Evolutionary conservation across 64 coral and sea anemone genomes (phyloP).

Genomic region (Pachyseris speciosa): DNA sequence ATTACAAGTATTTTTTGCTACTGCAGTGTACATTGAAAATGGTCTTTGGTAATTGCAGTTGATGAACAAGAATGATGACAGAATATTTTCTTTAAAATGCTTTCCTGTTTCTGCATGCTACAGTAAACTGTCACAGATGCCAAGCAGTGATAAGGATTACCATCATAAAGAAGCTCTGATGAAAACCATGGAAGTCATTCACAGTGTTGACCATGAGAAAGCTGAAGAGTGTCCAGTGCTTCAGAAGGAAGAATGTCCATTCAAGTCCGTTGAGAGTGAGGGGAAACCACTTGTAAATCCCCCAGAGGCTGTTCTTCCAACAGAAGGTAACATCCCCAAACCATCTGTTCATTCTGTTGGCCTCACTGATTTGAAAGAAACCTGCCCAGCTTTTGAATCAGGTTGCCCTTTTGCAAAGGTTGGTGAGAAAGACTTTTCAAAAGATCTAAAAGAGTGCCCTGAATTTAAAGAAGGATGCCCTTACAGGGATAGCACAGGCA

Average conservation of each 20-base stretch:
- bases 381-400: conserved; percentile 73
- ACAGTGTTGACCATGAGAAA: conserved; percentile 58
- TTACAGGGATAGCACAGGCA: conserved; percentile 60
- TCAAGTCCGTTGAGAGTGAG: conserved; percentile 44
- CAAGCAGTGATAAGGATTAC: conserved; percentile 25
- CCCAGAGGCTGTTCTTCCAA: conserved; percentile 18
- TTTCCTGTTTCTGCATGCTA: conserved; percentile 56
- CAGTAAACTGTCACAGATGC: conserved; percentile 57
- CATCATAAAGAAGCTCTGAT: conserved; percentile 61
- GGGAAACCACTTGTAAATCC: conserved; percentile 58
- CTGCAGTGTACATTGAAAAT: too few relatives aligned
- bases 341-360: conserved; percentile 24
- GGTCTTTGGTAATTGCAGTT: conserved; percentile 58
- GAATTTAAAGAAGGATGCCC: conserved; percentile 78
- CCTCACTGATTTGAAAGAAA: conserved; percentile 53
- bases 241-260: conserved; percentile 66
- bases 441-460: conserved; percentile 63
- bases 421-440: not conserved
- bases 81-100: too few relatives aligned
- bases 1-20: too few relatives aligned
- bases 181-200: conserved; percentile 64
- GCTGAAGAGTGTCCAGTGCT: conserved; percentile 43
- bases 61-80: conserved; percentile 63
- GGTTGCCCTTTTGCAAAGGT: conserved; percentile 78
- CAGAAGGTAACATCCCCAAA: not conserved